Evolutionary conservation across 2,797 vertebrate genomes (phyloP), one percentile per base, ranked within the genome.

Genomic region (Sebastolobus altivelis): DNA sequence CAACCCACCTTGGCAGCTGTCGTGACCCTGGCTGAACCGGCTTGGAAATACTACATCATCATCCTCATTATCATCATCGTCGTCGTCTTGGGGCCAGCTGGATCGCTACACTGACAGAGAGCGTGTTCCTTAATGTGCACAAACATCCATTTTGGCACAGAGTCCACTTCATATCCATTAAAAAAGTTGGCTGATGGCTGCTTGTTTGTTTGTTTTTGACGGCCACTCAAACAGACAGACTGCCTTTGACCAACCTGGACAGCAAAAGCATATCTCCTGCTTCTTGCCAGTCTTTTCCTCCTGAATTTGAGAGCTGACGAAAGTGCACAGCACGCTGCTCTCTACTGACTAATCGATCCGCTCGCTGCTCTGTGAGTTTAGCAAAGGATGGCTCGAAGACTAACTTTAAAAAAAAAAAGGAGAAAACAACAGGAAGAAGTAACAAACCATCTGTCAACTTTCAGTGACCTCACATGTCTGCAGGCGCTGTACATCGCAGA

Each of bases 1-100:
- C 87, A 97, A 98, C 89, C 98, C 98, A 0, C 95, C 96, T 9
- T 99, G 98, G 98, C 96, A 96, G 72, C 94, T 97, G 83, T 98
- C 96, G 82, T 98, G 97, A 99, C 96, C 89, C 62, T 70, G 83
- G 88, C 85, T 88, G 70, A 62, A 65, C 29, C 69, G 3, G 22
- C 40, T 3, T 2, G 56, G 70, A 72, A 65, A 61, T 2, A 8
- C 16, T 5, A 37, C 38, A 1, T 18, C 25, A 2, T 65, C 40
- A 5, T 54, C 49, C 11, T 27, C 63, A 20, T 52, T 8, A 46
- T 27, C 70, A 10, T 52, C 18, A 29, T 31, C 67, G 9, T 65
- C 16, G 3, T 54, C 65, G 14, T 38, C 29, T 2, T 65, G 38
- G 38, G 58, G 82, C 18, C 40, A 13, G 63, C 75, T 66, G 6